Evolutionary conservation across 2,888 invertebrate genomes (phyloP).

Genomic region (Eumacrocentrus americanus): DNA sequence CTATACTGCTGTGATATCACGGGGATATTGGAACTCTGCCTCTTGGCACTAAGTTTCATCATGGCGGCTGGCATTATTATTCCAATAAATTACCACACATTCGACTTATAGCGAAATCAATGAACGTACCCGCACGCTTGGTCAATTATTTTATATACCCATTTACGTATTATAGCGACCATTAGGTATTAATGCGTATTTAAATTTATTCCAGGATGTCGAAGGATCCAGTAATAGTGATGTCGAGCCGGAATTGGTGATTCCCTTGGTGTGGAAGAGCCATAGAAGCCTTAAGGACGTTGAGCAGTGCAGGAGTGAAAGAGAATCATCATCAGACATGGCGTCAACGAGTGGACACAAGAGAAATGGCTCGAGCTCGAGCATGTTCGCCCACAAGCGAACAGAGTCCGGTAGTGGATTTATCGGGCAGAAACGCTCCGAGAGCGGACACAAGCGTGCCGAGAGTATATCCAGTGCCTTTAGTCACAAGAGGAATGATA

Average conservation of each 20-base stretch:
- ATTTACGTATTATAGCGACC: not conserved
- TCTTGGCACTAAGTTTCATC: slow-evolving; percentile 5
- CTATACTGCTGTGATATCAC: not conserved
- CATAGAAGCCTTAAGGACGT: not conserved
- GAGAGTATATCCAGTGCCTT: slow-evolving; percentile 60
- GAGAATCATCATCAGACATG: slow-evolving; percentile 35
- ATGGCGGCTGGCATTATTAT: not conserved
- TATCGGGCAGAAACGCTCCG: slow-evolving; percentile 55
- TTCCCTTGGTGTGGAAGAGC: slow-evolving; percentile 10
- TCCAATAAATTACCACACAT: not conserved
- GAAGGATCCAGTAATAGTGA: slow-evolving; percentile 20
- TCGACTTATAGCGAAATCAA: too few relatives aligned
- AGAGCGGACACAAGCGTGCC: slow-evolving; percentile 56
- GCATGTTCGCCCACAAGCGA: slow-evolving; percentile 56
- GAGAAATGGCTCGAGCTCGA: slow-evolving; percentile 56
- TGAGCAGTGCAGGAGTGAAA: not conserved
- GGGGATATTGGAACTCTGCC: slow-evolving; percentile 1
- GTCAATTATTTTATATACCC: not conserved
- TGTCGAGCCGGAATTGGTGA: slow-evolving; percentile 17
- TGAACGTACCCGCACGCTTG: not conserved
- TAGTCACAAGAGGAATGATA: slow-evolving; percentile 55
- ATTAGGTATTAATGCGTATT: too few relatives aligned
- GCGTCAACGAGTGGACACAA: slow-evolving; percentile 56
- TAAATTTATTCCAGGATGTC: slow-evolving; percentile 20
- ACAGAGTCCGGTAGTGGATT: slow-evolving; percentile 54